A percentile compares a stretch with the other conserved stretches of the same genome.
Evolutionary conservation across 2,113 vertebrate genomes (phyloP).

Genomic region (Larimichthys crocea): DNA sequence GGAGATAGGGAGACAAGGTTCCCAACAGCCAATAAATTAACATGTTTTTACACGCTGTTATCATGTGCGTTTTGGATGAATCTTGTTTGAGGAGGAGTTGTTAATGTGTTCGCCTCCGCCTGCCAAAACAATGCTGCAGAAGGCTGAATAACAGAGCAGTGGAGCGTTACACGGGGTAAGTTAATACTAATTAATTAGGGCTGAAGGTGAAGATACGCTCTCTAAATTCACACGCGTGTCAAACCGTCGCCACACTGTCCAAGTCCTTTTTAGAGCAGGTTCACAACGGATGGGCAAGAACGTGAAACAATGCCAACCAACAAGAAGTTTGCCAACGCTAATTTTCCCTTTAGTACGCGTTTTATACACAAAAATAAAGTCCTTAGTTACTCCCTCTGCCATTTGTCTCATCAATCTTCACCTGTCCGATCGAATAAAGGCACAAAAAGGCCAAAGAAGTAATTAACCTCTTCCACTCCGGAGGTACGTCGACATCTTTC

Average conservation of each 20-base stretch:
- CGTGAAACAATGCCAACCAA: no score
- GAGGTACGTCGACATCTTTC: no score
- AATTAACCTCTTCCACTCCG: no score
- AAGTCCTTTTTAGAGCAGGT: background rate
- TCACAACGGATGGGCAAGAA: no score
- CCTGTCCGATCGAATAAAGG: no score
- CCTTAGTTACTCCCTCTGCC: no score
- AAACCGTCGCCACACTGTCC: no score
- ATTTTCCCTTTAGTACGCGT: no score
- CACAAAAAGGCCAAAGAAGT: no score
- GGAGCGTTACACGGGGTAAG: background rate
- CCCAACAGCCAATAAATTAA: constrained; percentile 68
- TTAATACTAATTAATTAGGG: constrained; percentile 11
- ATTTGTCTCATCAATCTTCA: no score
- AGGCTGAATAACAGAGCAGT: constrained; percentile 17
- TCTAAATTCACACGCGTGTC: background rate
- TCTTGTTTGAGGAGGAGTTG: constrained; percentile 56
- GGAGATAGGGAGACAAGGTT: constrained; percentile 10
- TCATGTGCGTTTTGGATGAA: constrained; percentile 42
- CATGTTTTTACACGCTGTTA: constrained; percentile 70
- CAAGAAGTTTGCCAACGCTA: no score
- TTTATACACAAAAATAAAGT: no score
- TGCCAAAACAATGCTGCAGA: constrained; percentile 14
- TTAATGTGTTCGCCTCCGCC: constrained; percentile 40
- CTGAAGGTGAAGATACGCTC: background rate